Evolutionary conservation across 2,888 invertebrate genomes (phyloP).

Genomic region (Nipponacmea schrenckii): DNA sequence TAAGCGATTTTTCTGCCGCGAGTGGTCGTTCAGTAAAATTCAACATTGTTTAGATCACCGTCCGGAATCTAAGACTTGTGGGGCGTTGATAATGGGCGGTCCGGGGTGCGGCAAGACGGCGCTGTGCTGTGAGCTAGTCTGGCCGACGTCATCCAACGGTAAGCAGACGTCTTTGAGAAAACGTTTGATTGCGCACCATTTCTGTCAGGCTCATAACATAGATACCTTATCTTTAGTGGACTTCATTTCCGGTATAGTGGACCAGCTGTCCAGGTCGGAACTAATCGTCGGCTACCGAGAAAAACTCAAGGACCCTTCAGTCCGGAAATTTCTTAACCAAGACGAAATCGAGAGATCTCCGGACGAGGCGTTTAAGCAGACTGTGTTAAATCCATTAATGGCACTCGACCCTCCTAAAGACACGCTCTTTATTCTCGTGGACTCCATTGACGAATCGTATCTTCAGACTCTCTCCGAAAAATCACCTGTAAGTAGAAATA

Average conservation of each 20-base stretch:
- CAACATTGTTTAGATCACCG: conserved; percentile 90
- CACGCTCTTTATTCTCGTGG: conserved; percentile 85
- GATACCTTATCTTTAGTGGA: conserved; percentile 82
- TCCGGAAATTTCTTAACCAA: conserved; percentile 76
- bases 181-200: conserved; percentile 86
- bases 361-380: conserved; percentile 90
- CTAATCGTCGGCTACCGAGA: conserved; percentile 55
- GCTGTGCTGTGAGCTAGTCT: conserved; percentile 64
- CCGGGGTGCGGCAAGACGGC: conserved; percentile 93
- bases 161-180: conserved; percentile 75
- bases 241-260: conserved; percentile 74
- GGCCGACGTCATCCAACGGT: conserved; percentile 77
- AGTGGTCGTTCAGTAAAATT: conserved; percentile 96
- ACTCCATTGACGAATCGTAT: conserved; percentile 86
- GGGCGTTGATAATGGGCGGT: conserved; percentile 88
- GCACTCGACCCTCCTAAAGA: conserved; percentile 82
- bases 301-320: conserved; percentile 77
- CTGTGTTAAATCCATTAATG: conserved; percentile 85
- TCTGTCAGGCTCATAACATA: conserved; percentile 72
- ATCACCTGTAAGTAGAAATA: conserved; percentile 59
- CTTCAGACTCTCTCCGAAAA: conserved; percentile 53
- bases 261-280: conserved; percentile 75
- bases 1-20: conserved; percentile 82
- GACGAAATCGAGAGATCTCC: conserved; percentile 86
- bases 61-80: conserved; percentile 79